Evolutionary conservation across 2,113 vertebrate genomes (phyloP), one percentile per base, ranked within the genome.

Genomic region (Corydoras sp.): DNA sequence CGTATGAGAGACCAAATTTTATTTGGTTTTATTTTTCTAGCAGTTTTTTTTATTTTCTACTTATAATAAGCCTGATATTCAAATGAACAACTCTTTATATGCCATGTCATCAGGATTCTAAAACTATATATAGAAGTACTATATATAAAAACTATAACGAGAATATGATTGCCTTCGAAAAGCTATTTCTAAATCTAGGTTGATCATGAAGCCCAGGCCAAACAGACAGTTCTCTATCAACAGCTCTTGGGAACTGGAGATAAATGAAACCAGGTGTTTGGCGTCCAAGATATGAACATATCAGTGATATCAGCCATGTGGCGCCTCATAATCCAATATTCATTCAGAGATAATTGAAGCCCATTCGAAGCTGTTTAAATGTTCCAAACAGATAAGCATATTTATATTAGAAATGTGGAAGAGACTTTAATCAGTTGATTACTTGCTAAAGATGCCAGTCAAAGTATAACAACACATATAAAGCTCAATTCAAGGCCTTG

Each of bases 181-280:
- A 53, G 59, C 59, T 9, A 18, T 61, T 9, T 4, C n/a, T 31
- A 53, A 51, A 49, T 51, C 61, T 48, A 12, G 29, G 18, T 50
- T 56, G 49, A 72, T 64, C 61, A 55, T 43, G 54, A 32, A 54
- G 62, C 53, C 53, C 12, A 61, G 50, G 43, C 54, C 58, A 54
- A 51, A 14, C 62, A 53, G 69, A 65, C 54, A 48, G 58, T 31
- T 30, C 56, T 55, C 68, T 65, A 58, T 60, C 68, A 14, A 49
- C 69, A 76, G 51, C 48, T 53, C 56, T 70, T 43, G 56, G 49
- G 60, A 62, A 55, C 30, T 48, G 35, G 18, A 15, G 65, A 64
- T 75, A 76, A 81, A 81, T 69, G n/a, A 76, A 78, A 50, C 58
- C 60, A 9, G 65, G 77, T 67, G 65, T 56, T 67, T 64, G 64